Percentiles rank a stretch among this genome's conserved stretches.
Evolutionary conservation across 2,113 vertebrate genomes (phyloP).

Genomic region (Rynchops niger): DNA sequence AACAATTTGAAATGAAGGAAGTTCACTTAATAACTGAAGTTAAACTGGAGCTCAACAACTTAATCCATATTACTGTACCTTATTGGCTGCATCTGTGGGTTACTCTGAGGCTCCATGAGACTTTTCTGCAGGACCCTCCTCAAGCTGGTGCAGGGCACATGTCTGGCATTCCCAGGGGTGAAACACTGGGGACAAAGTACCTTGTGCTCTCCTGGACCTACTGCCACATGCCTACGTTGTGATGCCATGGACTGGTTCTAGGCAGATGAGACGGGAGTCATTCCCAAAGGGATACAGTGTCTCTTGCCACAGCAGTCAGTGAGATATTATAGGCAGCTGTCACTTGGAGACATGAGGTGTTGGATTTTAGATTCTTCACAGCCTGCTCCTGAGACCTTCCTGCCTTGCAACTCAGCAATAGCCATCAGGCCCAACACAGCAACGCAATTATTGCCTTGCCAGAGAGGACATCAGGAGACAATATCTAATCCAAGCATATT

Average conservation of each 20-base stretch:
- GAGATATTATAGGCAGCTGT: neutral
- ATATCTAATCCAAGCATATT: neutral
- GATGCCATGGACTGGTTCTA: neutral
- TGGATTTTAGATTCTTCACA: neutral
- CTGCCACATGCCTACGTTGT: accelerated
- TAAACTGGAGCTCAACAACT: neutral
- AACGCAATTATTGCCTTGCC: neutral
- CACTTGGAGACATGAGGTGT: neutral
- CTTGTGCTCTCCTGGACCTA: neutral
- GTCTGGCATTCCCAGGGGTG: neutral
- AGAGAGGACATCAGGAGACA: neutral
- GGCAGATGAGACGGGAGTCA: neutral
- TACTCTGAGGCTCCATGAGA: neutral
- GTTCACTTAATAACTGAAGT: neutral
- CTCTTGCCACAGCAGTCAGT: neutral
- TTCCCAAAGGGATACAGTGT: neutral
- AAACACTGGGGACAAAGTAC: neutral
- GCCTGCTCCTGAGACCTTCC: neutral
- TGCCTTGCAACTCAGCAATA: neutral
- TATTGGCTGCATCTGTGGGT: neutral
- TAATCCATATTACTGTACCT: neutral
- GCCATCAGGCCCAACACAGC: neutral
- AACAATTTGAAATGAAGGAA: neutral
- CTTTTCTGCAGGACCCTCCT: neutral
- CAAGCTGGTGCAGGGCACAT: accelerated